Evolutionary conservation across 2,888 invertebrate species (phyloP).

Genomic region (Megamerina dolium): DNA sequence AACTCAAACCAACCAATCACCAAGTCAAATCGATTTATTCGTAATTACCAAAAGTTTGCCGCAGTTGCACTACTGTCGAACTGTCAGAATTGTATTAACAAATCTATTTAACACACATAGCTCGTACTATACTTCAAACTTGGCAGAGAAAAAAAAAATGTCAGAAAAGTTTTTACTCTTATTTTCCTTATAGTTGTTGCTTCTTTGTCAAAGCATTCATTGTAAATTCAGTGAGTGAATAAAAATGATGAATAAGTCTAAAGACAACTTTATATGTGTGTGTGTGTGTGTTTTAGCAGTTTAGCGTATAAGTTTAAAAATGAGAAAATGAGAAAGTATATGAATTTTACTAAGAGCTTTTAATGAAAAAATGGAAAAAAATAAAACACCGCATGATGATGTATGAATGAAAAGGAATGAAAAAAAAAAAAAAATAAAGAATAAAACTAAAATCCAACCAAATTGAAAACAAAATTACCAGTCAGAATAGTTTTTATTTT

Average conservation of each 20-base stretch:
- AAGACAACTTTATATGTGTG: no score
- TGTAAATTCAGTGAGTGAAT: not conserved
- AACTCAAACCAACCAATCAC: no score
- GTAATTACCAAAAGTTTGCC: no score
- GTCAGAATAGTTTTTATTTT: slow-evolving; percentile 2
- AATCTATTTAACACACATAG: slow-evolving; percentile 4
- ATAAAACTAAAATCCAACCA: no score
- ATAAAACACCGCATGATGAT: no score
- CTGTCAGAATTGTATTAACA: slow-evolving; percentile 1
- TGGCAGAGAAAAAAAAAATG: no score
- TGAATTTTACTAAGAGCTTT: not conserved
- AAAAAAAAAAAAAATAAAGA: no score
- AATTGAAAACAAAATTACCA: slow-evolving; percentile 10
- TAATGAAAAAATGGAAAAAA: slow-evolving; percentile 1
- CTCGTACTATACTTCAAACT: no score
- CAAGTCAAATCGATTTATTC: no score
- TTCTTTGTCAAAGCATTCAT: no score
- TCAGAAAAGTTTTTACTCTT: slow-evolving; percentile 8
- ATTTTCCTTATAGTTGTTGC: not conserved
- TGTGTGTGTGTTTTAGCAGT: slow-evolving; percentile 6
- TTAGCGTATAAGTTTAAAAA: not conserved
- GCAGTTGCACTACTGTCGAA: not conserved
- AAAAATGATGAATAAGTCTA: slow-evolving; percentile 6
- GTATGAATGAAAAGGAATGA: no score
- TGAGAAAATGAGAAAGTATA: not conserved